A percentile compares a stretch with the other conserved stretches of the same genome.
Conservation (phyloP, 1,140 invertebrate species). For the Pseudoatta argentina region DNA sequence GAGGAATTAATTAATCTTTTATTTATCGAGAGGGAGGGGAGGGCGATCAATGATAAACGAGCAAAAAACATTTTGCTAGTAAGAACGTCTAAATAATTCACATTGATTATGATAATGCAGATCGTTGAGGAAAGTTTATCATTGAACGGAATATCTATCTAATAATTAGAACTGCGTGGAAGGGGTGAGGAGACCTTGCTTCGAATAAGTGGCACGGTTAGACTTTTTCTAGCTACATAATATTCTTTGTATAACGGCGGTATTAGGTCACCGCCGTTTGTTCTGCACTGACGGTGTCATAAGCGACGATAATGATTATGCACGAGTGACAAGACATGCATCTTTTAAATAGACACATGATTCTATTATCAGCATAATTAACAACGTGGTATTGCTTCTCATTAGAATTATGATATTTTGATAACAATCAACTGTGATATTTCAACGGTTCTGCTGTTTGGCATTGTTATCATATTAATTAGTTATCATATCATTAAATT, state of each 20-base stretch:
- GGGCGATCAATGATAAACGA: background rate
- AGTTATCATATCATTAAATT: slow-evolving; percentile 16
- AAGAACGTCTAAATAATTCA: slow-evolving; percentile 38
- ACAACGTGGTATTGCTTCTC: background rate
- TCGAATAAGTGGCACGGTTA: background rate
- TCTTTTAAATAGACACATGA: slow-evolving; percentile 48
- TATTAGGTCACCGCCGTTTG: slow-evolving; percentile 65
- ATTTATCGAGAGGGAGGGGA: background rate
- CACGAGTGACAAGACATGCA: background rate
- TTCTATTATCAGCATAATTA: slow-evolving; percentile 55
- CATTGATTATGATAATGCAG: slow-evolving; percentile 21
- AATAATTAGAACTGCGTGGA: background rate
- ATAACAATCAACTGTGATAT: slow-evolving; percentile 40
- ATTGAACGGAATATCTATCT: slow-evolving; percentile 25
- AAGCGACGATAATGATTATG: slow-evolving; percentile 61
- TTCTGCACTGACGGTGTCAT: slow-evolving; percentile 39
- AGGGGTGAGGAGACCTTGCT: background rate
- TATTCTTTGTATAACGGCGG: slow-evolving; percentile 26
- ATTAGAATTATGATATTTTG: slow-evolving; percentile 10
- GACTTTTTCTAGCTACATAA: slow-evolving; percentile 28
- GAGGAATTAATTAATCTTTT: slow-evolving; percentile 33
- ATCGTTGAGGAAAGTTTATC: slow-evolving; percentile 20
- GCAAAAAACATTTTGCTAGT: slow-evolving; percentile 28
- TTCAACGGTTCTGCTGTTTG: background rate
- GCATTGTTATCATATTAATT: slow-evolving; percentile 19